phyloP scores from a whole-genome alignment of 1,140 invertebrate species.

The Drosophila bipectinata region DNA sequence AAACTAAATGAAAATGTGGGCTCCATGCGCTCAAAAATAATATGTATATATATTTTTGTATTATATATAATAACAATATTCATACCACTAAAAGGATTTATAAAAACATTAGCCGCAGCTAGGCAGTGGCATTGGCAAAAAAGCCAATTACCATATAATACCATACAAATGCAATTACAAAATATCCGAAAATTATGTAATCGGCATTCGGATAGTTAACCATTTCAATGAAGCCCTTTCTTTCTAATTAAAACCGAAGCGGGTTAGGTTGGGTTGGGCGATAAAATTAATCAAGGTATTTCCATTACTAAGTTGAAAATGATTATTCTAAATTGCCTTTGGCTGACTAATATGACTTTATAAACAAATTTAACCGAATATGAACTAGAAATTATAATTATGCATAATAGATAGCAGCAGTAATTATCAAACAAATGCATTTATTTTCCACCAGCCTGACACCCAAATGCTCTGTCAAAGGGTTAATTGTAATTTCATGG shows the following conservation, averaged over 20 bases:
- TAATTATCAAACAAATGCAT: constrained; percentile 46
- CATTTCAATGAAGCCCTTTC: constrained; percentile 2
- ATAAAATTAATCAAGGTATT: constrained; percentile 41
- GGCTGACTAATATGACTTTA: constrained; percentile 1
- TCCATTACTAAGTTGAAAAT: constrained; percentile 24
- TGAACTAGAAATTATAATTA: constrained; percentile 55
- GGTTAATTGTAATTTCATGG: neutral
- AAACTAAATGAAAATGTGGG: constrained; percentile 48
- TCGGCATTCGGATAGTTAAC: constrained; percentile 1
- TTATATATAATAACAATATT: constrained; percentile 37
- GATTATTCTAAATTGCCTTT: constrained; percentile 43
- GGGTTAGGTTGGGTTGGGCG: constrained; percentile 1
- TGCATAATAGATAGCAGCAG: constrained; percentile 51
- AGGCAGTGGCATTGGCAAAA: constrained; percentile 2
- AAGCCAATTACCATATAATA: constrained; percentile 68
- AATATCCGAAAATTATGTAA: constrained; percentile 49
- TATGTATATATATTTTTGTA: constrained; percentile 12
- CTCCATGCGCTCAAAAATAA: constrained; percentile 22
- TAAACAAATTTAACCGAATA: constrained; percentile 40
- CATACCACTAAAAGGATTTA: constrained; percentile 45
- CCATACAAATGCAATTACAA: constrained; percentile 69
- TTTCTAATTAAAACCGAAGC: constrained; percentile 4
- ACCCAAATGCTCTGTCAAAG: constrained; percentile 8
- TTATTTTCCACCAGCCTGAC: neutral
- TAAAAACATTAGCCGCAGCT: constrained; percentile 35